Percentiles rank a stretch among this genome's conserved stretches.
phyloP scores from a whole-genome alignment of 1,140 invertebrate genomes.

The Drosophila ironensis region DNA sequence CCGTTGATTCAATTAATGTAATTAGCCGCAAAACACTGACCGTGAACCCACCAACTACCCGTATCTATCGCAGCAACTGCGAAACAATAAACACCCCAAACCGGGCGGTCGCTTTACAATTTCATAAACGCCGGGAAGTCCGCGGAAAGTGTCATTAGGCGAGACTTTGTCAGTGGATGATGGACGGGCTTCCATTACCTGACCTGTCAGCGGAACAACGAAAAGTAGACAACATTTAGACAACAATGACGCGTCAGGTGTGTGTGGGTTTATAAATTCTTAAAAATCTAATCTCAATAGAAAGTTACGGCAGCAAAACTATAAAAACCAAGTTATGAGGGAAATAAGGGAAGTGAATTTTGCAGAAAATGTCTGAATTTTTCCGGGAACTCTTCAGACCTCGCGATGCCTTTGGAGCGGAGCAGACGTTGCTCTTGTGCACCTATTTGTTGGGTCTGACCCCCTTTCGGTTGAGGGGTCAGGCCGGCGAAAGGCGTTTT shows the following conservation, averaged over 20 bases:
- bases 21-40: constrained; percentile 46
- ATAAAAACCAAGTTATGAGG: no score
- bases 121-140: constrained; percentile 44
- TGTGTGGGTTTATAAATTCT: constrained; percentile 33
- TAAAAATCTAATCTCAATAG: constrained; percentile 43
- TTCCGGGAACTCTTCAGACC: constrained; percentile 46
- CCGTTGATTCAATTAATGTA: constrained; percentile 57
- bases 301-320: not conserved
- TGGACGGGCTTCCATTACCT: constrained; percentile 62
- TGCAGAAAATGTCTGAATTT: constrained; percentile 20
- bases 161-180: constrained; percentile 26
- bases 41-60: constrained; percentile 11
- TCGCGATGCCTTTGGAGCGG: constrained; percentile 61
- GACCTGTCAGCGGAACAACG: constrained; percentile 40
- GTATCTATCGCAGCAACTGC: no score
- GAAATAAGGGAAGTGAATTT: not conserved
- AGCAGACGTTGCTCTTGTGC: constrained; percentile 58
- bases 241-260: constrained; percentile 35
- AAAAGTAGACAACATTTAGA: constrained; percentile 30
- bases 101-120: constrained; percentile 30
- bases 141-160: constrained; percentile 37
- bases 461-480: constrained; percentile 50
- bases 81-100: constrained; percentile 2
- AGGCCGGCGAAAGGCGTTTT: constrained; percentile 24
- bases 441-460: constrained; percentile 73